Evolutionary conservation across 23 tunicate genomes (phyloP), one percentile per base, ranked within the genome.

Genomic region (Ciona savignyi): DNA sequence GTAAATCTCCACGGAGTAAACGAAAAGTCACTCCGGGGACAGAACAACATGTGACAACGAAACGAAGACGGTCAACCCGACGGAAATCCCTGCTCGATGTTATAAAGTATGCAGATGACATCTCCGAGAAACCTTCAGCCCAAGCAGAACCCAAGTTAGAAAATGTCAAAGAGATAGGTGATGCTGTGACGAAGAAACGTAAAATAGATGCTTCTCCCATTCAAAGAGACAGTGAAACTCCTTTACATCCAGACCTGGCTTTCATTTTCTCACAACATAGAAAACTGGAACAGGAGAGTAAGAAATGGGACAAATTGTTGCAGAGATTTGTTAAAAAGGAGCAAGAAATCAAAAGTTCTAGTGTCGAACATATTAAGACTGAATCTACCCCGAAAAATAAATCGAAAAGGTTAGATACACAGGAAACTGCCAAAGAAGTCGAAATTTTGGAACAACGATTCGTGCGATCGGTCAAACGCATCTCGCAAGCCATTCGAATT

Each of bases 401-500:
- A 9, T 22, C 64, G 9, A 2, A 29, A 30, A 2, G 28, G 19
- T 31, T 72, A 21, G 64, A 51, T 33, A 27, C 2, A 4, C 24
- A 72, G 26, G 66, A 51, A 48, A 26, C 23, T 15, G 64, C 48
- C 1, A 33, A n/a, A 26, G 27, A 23, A 15, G 24, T 72, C 27
- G 77, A 42, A 26, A 3, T 15, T 15, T 23, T 42, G 9, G 77
- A 72, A 48, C 64, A 72, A 4, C 35, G 77, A 35, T 42, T 72
- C 33, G 27, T 33, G 1, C 42, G 22, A 25, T 51, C 77, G 1
- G 64, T 51, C 6, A 42, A 72, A 48, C 21, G n/a, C 21, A 51
- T 72, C 35, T 35, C 77, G 6, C 35, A 42, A 32, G 3, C 33
- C 2, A 25, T 42, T 1, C 60, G 35, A 49, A 42, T 4, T 1